Conservation (phyloP, 2,113 vertebrate genomes). For the Labeo catla region DNA sequence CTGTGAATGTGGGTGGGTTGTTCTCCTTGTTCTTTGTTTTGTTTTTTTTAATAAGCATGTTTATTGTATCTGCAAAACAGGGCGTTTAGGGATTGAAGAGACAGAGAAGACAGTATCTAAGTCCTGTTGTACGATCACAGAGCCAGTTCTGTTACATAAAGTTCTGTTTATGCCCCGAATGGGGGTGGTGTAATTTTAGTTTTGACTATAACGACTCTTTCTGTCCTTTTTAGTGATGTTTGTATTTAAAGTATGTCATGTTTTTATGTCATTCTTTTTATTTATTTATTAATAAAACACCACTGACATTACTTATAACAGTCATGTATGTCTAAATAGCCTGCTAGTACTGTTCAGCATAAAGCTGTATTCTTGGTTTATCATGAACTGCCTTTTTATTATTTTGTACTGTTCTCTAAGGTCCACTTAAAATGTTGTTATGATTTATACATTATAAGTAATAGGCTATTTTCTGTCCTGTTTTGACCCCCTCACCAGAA, state of each 20-base stretch:
- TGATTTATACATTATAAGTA: too few species aligned
- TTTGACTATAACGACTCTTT: neutral
- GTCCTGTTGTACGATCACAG: neutral
- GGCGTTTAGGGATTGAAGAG: neutral
- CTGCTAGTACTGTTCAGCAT: neutral
- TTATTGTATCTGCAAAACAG: neutral
- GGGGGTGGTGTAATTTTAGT: neutral
- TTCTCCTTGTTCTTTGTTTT: neutral
- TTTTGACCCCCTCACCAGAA: too few species aligned
- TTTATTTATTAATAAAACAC: too few species aligned
- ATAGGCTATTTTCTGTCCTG: too few species aligned
- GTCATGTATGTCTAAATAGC: neutral
- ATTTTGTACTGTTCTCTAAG: too few species aligned
- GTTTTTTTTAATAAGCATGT: slow-evolving; percentile 1
- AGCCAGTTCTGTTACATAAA: slow-evolving; percentile 34
- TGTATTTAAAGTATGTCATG: neutral
- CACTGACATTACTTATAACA: neutral
- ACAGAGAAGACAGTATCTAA: too few species aligned
- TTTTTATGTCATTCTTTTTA: neutral
- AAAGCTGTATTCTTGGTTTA: neutral
- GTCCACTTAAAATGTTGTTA: too few species aligned
- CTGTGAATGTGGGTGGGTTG: neutral
- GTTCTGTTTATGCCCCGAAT: neutral
- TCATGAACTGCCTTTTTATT: neutral
- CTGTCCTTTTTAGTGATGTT: neutral